A percentile compares a stretch with the other conserved stretches of the same genome.
Evolutionary conservation across 2,888 invertebrate species (phyloP).

Genomic region (Drosophila silvestris): DNA sequence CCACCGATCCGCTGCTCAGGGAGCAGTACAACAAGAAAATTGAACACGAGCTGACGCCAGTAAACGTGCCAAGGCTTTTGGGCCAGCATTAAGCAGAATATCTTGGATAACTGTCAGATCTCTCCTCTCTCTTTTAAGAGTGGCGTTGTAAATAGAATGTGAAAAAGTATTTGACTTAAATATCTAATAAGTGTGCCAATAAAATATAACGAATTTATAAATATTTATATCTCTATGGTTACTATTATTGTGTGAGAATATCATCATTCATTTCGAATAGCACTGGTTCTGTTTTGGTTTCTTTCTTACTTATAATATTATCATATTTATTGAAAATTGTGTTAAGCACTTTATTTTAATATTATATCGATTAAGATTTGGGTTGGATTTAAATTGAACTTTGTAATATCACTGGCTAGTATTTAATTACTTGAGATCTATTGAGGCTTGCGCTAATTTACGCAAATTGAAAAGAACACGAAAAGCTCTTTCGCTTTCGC

Average conservation of each 20-base stretch:
- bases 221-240: not conserved
- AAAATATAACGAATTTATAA: slow-evolving; percentile 40
- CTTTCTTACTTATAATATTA: too few relatives aligned
- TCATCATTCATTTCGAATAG: not conserved
- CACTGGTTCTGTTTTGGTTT: fast-evolving
- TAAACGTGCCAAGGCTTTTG: slow-evolving; percentile 69
- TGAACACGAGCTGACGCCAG: slow-evolving; percentile 71
- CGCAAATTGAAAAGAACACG: not conserved
- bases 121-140: slow-evolving; percentile 9
- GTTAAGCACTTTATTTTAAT: not conserved
- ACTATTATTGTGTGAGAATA: not conserved
- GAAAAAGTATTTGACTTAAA: slow-evolving; percentile 13
- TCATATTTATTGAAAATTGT: too few relatives aligned
- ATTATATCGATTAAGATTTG: not conserved
- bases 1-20: slow-evolving; percentile 85
- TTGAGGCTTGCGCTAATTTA: not conserved
- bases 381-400: not conserved
- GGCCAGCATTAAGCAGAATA: slow-evolving; percentile 79
- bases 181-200: slow-evolving; percentile 57
- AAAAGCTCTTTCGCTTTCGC: not conserved
- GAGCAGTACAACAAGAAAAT: slow-evolving; percentile 86
- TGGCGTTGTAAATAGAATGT: slow-evolving; percentile 18
- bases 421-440: too few relatives aligned
- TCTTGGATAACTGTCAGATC: slow-evolving; percentile 70
- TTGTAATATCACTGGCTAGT: too few relatives aligned